Base-by-base conservation (phyloP, 1,140 invertebrate genomes). In the Lordiphosa collinella region DNA sequence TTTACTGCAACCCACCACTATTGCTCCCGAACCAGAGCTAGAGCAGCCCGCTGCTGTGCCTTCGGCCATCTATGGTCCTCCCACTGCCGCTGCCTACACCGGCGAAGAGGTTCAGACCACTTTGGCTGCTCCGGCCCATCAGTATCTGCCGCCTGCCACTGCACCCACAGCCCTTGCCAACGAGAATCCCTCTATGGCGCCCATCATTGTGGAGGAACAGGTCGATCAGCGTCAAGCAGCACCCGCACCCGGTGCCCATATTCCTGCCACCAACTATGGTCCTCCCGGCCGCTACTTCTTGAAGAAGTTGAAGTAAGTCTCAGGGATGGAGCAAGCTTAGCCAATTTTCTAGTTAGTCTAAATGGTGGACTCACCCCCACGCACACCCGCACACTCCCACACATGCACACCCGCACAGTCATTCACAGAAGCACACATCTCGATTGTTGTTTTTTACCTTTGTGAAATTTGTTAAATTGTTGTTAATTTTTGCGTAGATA, bases 241-340 rank as follows among this genome's bases (percentile, higher is more conserved):
- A 1, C 46, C 58, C 5, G 38, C 38, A n/a, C 58, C 13, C 12
- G 35, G 57, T 35, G 50, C 41, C 18, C 85, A 70, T 34, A 58
- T 84, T 49, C 86, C 86, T 32, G 76, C 86, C 40, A 31, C 56
- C 64, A 84, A 64, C 49, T 88, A 88, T 41, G 86, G 86, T 44
- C 76, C 80, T 14, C 86, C 86, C 53, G 76, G 61, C 57, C 86
- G 80, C 34, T 88, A 73, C 55, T 88, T 84, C 55, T 51, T 88
- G 22, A 86, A 88, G 80, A 88, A 84, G 53, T 51, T 76, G 11
- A 85, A 82, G 72, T 86, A 53, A 79, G 36, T 25, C 8, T 2
- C n/a, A 13, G 12, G 18, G 11, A 25, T 16, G 14, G 16, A 25
- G 25, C 14, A 41, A 38, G 14, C 35, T 37, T 59, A 62, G 58